Base-by-base conservation (phyloP, 1,140 invertebrate species). In the Danaus melanippus region DNA sequence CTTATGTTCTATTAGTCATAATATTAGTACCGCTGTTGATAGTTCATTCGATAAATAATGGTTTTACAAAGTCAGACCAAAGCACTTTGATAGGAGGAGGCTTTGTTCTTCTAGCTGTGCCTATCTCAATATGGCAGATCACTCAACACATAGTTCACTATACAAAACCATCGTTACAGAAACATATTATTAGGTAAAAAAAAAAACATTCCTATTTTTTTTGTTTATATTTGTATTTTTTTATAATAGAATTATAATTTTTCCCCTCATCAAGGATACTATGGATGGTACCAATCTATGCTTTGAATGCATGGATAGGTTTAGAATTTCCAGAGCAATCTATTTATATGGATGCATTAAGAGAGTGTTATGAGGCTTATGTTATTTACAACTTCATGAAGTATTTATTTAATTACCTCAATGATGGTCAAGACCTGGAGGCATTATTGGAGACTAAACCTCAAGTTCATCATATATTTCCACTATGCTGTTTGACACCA, bases 371-470 rank as follows among this genome's bases (percentile, higher is more conserved):
- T 77, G 97, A 98, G 88, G 94, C 93, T 9, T 98, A 97, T 90
- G 97, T 98, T 0, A 98, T 99, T 70, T 98, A 98, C 76, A 98
- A 97, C 88, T 98, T 98, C 76, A 97, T 98, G 95, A 95, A 94
- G 76, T 98, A 95, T 86, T 87, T 99, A 46, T 84, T 98, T 48
- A 96, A 96, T 71, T 98, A 96, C 86, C 88, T 98, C 44, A 93
- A 95, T 86, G 91, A 94, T 65, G 92, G 94, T 69, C 90, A 91
- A 83, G 92, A 94, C 77, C 85, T 98, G 46, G 95, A 96, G 81
- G 92, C 91, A 21, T 90, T 91, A 57, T 89, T 98, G 53, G 92
- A 94, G 73, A 89, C 92, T n/a, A 96, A 96, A 74, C 93, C 93
- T 32, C 94, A 95, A 86, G 92, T 95, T 0, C 89, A 92, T 60